phyloP scores from a whole-genome alignment of 2,888 invertebrate genomes.

The Uropetala carovei region DNA sequence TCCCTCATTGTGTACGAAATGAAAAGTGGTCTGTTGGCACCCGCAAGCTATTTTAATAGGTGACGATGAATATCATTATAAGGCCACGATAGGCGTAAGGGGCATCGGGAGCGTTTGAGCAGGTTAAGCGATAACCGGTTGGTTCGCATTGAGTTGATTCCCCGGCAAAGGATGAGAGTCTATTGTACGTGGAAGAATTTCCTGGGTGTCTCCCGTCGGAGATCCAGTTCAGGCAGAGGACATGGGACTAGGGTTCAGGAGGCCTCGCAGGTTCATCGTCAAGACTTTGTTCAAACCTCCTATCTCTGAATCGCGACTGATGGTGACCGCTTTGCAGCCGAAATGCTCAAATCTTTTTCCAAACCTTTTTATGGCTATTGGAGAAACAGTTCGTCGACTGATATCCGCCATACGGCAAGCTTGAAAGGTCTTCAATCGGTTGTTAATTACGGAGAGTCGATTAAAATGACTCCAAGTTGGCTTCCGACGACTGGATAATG shows the following conservation, averaged over 20 bases:
- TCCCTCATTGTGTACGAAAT: background rate
- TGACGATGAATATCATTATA: slow-evolving; percentile 19
- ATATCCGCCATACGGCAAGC: too few species aligned
- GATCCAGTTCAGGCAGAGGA: background rate
- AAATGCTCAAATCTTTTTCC: too few species aligned
- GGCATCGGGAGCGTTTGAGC: background rate
- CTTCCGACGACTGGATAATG: too few species aligned
- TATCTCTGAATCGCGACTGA: too few species aligned
- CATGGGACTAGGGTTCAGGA: background rate
- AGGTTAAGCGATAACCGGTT: slow-evolving; percentile 11
- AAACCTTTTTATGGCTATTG: too few species aligned
- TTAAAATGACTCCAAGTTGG: too few species aligned
- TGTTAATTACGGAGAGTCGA: too few species aligned
- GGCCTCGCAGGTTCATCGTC: background rate
- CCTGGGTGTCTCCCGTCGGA: background rate
- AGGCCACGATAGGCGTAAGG: background rate
- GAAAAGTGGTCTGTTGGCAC: slow-evolving; percentile 24
- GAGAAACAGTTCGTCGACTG: too few species aligned
- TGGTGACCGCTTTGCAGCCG: too few species aligned
- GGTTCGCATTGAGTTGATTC: background rate
- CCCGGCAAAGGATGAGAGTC: background rate
- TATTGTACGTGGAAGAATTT: background rate
- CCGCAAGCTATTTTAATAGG: slow-evolving; percentile 26
- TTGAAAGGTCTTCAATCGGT: too few species aligned
- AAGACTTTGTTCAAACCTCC: too few species aligned